Evolutionary conservation across 2,888 invertebrate genomes (phyloP).

Genomic region (Bedellia somnulentella): DNA sequence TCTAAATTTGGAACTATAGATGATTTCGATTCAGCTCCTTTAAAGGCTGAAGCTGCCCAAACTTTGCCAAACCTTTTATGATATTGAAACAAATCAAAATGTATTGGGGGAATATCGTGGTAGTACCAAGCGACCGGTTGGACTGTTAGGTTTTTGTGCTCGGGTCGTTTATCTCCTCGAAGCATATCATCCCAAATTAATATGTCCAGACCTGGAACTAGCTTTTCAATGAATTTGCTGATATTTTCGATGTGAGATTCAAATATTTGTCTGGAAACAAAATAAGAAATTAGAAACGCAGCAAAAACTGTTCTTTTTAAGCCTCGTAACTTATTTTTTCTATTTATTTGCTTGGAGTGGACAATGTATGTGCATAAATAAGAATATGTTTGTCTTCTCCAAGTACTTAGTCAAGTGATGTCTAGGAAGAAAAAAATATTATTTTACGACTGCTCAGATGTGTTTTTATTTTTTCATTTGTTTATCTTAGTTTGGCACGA

Average conservation of each 20-base stretch:
- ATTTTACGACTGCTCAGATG: no score
- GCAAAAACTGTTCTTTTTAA: no score
- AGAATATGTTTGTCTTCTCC: no score
- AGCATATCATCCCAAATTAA: slow-evolving; percentile 87
- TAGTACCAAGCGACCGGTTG: slow-evolving; percentile 73
- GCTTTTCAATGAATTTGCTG: slow-evolving; percentile 38
- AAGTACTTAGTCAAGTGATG: no score
- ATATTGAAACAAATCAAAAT: slow-evolving; percentile 21
- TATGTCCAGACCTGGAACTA: slow-evolving; percentile 53
- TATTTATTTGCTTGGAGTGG: no score
- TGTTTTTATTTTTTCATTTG: no score
- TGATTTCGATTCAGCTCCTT: slow-evolving; percentile 68
- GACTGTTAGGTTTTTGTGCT: not conserved
- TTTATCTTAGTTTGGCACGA: no score
- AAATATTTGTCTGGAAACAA: slow-evolving; percentile 56
- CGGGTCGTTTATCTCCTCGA: slow-evolving; percentile 20
- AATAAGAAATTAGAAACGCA: no score
- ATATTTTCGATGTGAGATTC: slow-evolving; percentile 63
- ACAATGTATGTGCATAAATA: no score
- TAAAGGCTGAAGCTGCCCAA: slow-evolving; percentile 85
- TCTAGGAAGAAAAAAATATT: no score
- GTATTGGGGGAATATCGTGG: slow-evolving; percentile 20
- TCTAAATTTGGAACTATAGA: slow-evolving; percentile 56
- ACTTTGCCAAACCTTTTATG: slow-evolving; percentile 61
- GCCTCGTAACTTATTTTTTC: no score